phyloP scores from a whole-genome alignment of 1,140 invertebrate genomes.

The Drosophila jambulina region DNA sequence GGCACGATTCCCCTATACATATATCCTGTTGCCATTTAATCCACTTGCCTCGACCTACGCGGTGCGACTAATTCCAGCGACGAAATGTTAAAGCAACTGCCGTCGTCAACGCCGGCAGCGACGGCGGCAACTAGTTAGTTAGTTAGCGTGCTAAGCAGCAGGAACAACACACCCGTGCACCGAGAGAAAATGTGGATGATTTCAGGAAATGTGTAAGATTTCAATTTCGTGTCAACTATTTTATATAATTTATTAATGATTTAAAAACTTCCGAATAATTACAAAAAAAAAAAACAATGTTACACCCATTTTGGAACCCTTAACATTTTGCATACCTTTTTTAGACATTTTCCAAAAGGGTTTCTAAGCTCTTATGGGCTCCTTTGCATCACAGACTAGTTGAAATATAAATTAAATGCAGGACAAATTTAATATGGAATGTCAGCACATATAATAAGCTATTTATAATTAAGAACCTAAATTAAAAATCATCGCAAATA shows the following conservation, averaged over 20 bases:
- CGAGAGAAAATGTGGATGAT: neutral
- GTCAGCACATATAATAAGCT: rapidly evolving
- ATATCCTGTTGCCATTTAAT: constrained; percentile 63
- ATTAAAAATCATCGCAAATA: neutral
- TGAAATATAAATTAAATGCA: neutral
- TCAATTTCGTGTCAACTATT: too few relatives aligned
- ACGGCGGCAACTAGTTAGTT: constrained; percentile 56
- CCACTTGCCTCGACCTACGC: constrained; percentile 78
- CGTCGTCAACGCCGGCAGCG: constrained; percentile 38
- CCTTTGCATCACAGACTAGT: too few relatives aligned
- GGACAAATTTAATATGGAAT: neutral
- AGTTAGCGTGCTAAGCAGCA: constrained; percentile 75
- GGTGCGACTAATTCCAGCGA: constrained; percentile 68
- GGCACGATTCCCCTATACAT: constrained; percentile 7
- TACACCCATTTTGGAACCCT: too few relatives aligned
- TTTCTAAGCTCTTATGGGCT: too few relatives aligned
- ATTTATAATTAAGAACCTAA: neutral
- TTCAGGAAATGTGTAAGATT: too few relatives aligned
- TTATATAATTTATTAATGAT: neutral
- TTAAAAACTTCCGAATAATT: neutral
- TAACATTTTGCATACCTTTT: too few relatives aligned
- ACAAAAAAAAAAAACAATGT: too few relatives aligned
- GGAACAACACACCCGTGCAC: constrained; percentile 33
- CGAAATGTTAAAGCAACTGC: constrained; percentile 64
- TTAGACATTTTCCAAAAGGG: too few relatives aligned